Conservation (phyloP, 2,797 vertebrate species). For the Myripristis jacobus region DNA sequence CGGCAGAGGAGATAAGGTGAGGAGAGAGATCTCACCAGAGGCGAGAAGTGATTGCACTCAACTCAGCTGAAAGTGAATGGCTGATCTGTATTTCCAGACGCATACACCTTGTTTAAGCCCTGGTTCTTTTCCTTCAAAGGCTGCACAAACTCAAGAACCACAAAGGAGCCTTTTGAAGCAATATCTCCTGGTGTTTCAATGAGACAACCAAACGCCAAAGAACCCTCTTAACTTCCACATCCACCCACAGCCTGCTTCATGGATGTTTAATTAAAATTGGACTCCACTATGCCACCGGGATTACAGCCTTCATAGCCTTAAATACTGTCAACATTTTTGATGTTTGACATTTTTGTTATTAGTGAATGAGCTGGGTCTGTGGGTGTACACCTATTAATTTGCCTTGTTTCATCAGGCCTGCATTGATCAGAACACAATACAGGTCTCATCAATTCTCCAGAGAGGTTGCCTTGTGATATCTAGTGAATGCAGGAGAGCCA, state of each 20-base stretch:
- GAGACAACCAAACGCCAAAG: slow-evolving; percentile 51
- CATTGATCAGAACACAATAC: slow-evolving; percentile 23
- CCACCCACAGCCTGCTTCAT: slow-evolving; percentile 58
- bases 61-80: slow-evolving; percentile 69
- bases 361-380: slow-evolving; percentile 43
- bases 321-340: slow-evolving; percentile 45
- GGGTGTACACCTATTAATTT: slow-evolving; percentile 37
- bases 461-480: slow-evolving; percentile 3
- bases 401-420: slow-evolving; percentile 10
- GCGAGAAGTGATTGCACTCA: slow-evolving; percentile 52
- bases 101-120: slow-evolving; percentile 61
- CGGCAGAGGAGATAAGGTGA: slow-evolving; percentile 55
- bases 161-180: slow-evolving; percentile 70
- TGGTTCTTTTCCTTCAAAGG: slow-evolving; percentile 66
- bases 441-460: background rate
- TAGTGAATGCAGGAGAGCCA: slow-evolving; percentile 14
- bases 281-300: slow-evolving; percentile 32
- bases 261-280: slow-evolving; percentile 77
- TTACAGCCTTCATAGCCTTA: slow-evolving; percentile 16
- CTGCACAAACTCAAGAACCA: slow-evolving; percentile 64
- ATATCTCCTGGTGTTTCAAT: slow-evolving; percentile 70
- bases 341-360: slow-evolving; percentile 47
- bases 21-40: slow-evolving; percentile 48
- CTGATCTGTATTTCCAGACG: slow-evolving; percentile 63
- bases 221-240: slow-evolving; percentile 66